Evolutionary conservation across 1,140 invertebrate species (phyloP).

Genomic region (Acyrthosiphon pisum): DNA sequence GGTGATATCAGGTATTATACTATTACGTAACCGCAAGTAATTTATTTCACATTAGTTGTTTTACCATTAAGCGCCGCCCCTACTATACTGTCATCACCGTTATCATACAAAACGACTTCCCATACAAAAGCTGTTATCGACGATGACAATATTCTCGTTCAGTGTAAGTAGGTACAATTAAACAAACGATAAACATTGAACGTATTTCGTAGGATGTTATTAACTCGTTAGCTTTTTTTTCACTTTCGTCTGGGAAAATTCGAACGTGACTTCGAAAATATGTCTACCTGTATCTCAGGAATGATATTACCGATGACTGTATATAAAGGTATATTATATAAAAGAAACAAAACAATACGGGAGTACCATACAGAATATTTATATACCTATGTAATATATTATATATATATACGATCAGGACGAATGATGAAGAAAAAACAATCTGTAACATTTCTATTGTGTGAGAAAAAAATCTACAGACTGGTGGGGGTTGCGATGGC

Average conservation of each 20-base stretch:
- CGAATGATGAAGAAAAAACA: slow-evolving; percentile 11
- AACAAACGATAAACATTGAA: not conserved
- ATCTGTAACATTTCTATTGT: slow-evolving; percentile 48
- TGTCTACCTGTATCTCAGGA: not conserved
- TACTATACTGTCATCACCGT: not conserved
- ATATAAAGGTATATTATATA: not conserved
- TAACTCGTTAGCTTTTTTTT: not conserved
- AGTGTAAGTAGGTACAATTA: not conserved
- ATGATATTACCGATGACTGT: slow-evolving; percentile 1
- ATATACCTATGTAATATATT: too few relatives aligned
- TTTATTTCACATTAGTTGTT: not conserved
- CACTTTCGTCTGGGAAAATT: slow-evolving; percentile 17
- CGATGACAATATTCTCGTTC: not conserved
- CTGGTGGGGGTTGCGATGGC: not conserved
- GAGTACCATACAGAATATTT: slow-evolving; percentile 9
- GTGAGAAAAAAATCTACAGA: slow-evolving; percentile 30
- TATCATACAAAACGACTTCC: not conserved
- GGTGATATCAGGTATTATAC: not conserved
- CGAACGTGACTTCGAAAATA: not conserved
- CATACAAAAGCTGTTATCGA: not conserved
- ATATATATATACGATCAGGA: not conserved
- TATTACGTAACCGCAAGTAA: not conserved
- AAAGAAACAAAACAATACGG: not conserved
- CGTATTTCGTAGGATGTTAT: not conserved
- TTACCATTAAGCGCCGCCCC: not conserved